These are phyloP conservation scores for Drosophila ezoana DNA, from an alignment of 2,888 invertebrate genomes.

Conservation along the genomic window DNA sequence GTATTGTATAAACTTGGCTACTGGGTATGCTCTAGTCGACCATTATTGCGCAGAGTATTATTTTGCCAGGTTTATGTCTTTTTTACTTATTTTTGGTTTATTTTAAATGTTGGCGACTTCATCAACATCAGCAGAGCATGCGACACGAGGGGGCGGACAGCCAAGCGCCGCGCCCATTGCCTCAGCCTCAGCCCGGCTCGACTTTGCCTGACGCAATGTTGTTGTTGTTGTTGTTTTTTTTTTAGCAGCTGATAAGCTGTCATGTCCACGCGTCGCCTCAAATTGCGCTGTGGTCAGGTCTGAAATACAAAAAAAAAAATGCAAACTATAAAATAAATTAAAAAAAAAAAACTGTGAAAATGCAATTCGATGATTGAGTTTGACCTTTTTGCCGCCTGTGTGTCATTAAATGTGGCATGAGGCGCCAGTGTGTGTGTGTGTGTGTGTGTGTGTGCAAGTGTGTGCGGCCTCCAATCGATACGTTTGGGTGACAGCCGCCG, in stretches of 20 bases:
- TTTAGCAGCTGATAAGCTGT: slow-evolving; percentile 54
- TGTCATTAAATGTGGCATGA: neutral
- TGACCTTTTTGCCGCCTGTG: slow-evolving; percentile 40
- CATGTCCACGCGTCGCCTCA: slow-evolving; percentile 51
- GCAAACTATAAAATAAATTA: neutral
- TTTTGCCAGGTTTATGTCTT: slow-evolving; percentile 6
- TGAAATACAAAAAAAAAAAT: neutral
- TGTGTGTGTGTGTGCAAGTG: neutral
- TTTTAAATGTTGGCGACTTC: slow-evolving; percentile 53
- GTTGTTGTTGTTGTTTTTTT: slow-evolving; percentile 8
- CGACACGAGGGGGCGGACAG: slow-evolving; percentile 24
- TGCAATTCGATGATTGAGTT: slow-evolving; percentile 47
- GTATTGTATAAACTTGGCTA: neutral
- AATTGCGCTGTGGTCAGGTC: slow-evolving; percentile 50
- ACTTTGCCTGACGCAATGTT: slow-evolving; percentile 1
- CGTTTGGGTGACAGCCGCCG: slow-evolving; percentile 56
- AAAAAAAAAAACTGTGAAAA: slow-evolving; percentile 20
- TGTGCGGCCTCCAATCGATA: slow-evolving; percentile 53
- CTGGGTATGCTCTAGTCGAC: slow-evolving; percentile 32
- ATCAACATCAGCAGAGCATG: slow-evolving; percentile 23
- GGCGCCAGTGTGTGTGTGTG: slow-evolving; percentile 5
- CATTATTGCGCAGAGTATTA: neutral
- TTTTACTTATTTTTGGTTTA: slow-evolving; percentile 40
- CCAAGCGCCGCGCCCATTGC: slow-evolving; percentile 25
- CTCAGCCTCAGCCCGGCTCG: slow-evolving; percentile 19